Percentiles rank a stretch among this genome's conserved stretches.
Evolutionary conservation across 2,113 vertebrate species (phyloP).

Genomic region (Daboia siamensis): DNA sequence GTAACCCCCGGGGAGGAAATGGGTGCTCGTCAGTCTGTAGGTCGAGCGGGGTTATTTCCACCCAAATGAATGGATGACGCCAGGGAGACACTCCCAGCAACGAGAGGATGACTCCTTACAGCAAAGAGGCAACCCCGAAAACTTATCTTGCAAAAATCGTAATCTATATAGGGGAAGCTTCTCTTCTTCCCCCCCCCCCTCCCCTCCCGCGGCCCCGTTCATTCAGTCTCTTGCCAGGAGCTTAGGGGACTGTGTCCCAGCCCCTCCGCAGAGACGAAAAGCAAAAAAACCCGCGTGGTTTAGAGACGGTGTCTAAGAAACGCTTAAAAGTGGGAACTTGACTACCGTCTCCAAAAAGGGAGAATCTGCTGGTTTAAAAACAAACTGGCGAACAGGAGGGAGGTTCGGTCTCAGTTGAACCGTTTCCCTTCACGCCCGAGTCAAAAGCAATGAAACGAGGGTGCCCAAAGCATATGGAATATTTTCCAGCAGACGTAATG

Average conservation of each 20-base stretch:
- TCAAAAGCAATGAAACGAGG: neutral
- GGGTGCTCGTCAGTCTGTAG: neutral
- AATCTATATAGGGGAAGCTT: accelerated
- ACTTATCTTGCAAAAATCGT: neutral
- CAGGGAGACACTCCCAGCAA: neutral
- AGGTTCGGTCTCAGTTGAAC: too few species aligned
- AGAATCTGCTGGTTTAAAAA: neutral
- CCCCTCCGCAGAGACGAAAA: neutral
- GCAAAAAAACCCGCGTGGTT: neutral
- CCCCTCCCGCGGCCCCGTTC: too few species aligned
- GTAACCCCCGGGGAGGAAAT: neutral
- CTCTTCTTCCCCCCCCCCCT: neutral
- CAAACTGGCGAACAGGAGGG: too few species aligned
- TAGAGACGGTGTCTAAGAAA: neutral
- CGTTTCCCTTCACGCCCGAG: neutral
- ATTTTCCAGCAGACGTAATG: neutral
- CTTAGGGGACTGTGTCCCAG: neutral
- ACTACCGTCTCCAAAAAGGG: neutral
- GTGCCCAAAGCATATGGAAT: neutral
- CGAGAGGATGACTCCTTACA: neutral
- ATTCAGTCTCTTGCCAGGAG: neutral
- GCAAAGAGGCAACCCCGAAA: neutral
- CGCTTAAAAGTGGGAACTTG: neutral
- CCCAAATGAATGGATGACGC: too few species aligned
- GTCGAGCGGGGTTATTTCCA: too few species aligned